Evolutionary conservation across 2,888 invertebrate species (phyloP).

Genomic region (Merodon equestris): DNA sequence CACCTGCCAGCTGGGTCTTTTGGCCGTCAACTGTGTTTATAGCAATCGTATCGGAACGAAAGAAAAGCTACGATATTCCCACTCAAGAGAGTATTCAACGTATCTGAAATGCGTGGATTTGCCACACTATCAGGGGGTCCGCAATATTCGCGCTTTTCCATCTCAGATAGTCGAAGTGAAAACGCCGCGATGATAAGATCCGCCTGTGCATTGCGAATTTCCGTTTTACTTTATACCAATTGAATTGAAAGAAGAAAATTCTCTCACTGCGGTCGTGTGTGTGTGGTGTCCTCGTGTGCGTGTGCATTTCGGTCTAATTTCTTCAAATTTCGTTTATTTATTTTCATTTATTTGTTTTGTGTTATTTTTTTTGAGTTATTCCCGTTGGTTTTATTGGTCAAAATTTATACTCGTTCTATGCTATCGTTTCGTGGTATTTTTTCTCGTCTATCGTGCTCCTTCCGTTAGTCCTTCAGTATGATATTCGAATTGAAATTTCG

Average conservation of each 20-base stretch:
- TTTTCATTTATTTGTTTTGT: conserved; percentile 8
- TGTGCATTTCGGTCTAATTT: conserved; percentile 50
- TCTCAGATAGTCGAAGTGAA: conserved; percentile 68
- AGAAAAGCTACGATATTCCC: conserved; percentile 45
- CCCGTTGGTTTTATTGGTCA: not conserved
- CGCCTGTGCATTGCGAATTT: conserved; percentile 65
- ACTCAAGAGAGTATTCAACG: conserved; percentile 55
- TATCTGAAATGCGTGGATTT: conserved; percentile 47
- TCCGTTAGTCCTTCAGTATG: not conserved
- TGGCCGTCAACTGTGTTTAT: not conserved
- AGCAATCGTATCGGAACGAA: not conserved
- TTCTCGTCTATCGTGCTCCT: too few species aligned
- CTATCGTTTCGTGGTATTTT: too few species aligned
- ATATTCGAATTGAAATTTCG: conserved; percentile 28
- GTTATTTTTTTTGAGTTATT: not conserved
- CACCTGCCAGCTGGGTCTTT: conserved; percentile 59
- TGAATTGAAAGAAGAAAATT: conserved; percentile 46
- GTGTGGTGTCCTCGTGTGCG: conserved; percentile 49
- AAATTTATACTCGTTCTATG: not conserved
- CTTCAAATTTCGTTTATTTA: conserved; percentile 5
- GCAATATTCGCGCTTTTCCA: conserved; percentile 66
- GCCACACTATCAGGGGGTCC: conserved; percentile 61
- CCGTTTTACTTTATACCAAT: conserved; percentile 67
- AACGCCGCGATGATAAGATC: conserved; percentile 68
- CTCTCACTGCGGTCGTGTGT: conserved; percentile 59